Base-by-base conservation (phyloP, 2,113 vertebrate genomes). In the Gallinago undulata region DNA sequence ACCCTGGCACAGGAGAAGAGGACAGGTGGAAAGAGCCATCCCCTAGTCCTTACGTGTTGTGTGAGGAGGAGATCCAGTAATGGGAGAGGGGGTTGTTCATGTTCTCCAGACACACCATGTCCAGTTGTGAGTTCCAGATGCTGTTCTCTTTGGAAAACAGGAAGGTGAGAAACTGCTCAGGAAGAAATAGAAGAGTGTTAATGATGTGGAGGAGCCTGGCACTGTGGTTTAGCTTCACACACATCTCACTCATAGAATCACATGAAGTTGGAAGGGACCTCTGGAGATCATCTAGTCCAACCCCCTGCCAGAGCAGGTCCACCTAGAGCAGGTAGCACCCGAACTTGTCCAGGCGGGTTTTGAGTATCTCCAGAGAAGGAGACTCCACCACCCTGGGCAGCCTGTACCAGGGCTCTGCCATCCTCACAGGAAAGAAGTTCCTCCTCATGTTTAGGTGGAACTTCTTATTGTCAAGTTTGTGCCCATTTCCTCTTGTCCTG, bases 31-130 rank as follows among this genome's bases (percentile, higher is more conserved):
- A 28, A 57, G 22, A 35, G 35, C 50, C 31, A 7, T n/a, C 11
- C 45, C 73, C 19, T 14, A 2, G 12, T 35, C 60, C 99, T 99
- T 98, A 99, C 99, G 99, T 99, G 97, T 99, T 99, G 97, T 99
- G 99, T 1, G 99, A 99, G 43, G 99, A 99, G 66, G 99, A 99
- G 97, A 99, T 99, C 99, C 99, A 99, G 97, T 99, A 99, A 97
- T 99, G 99, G 89, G 99, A 99, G 50, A 99, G 98, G 5, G 99
- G 99, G 89, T 99, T 99, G 98, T 98, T 99, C 99, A 99, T 99
- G 90, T 99, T 98, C 45, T 99, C 99, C 3, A 98, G 98, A 95
- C 98, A 98, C 89, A 99, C 99, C 18, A 97, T 97, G 90, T 99
- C 99, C 96, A 99, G 97, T 15, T 99, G 98, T 0, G 98, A 98